Conservation (phyloP, 2,113 vertebrate genomes). For the Hystrix cristata region DNA sequence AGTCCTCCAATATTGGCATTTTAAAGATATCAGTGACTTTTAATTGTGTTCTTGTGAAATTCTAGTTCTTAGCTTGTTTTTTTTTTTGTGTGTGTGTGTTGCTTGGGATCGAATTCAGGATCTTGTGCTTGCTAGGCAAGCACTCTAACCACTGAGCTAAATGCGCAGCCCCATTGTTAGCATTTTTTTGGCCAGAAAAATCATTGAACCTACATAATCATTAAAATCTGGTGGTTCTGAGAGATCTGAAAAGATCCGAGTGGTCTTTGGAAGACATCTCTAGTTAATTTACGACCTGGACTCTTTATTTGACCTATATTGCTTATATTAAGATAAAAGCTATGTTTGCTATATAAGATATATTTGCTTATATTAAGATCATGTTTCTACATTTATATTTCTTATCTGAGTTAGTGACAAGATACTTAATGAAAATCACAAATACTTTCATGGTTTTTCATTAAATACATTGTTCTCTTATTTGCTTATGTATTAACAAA, state of each 20-base stretch:
- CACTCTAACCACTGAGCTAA: too few species aligned
- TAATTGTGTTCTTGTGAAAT: background rate
- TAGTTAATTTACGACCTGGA: constrained; percentile 6
- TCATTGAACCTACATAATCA: background rate
- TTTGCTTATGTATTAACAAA: background rate
- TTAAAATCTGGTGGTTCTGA: constrained; percentile 32
- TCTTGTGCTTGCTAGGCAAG: too few species aligned
- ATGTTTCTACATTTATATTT: background rate
- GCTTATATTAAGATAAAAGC: background rate
- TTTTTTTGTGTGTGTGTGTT: too few species aligned
- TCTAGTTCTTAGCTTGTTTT: background rate
- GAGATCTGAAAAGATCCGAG: background rate
- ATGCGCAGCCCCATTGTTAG: background rate
- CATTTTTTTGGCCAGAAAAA: constrained; percentile 40
- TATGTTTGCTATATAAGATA: too few species aligned
- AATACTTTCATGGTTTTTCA: background rate
- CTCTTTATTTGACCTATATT: constrained; percentile 34
- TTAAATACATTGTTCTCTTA: background rate
- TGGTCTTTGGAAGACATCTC: constrained; percentile 19
- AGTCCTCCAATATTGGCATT: background rate
- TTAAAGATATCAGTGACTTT: constrained; percentile 35
- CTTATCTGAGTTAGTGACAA: constrained; percentile 7
- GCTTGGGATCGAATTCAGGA: too few species aligned
- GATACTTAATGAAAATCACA: constrained; percentile 31
- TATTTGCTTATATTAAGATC: background rate